Conservation (phyloP, 1,140 invertebrate species). For the Nasonia vitripennis region DNA sequence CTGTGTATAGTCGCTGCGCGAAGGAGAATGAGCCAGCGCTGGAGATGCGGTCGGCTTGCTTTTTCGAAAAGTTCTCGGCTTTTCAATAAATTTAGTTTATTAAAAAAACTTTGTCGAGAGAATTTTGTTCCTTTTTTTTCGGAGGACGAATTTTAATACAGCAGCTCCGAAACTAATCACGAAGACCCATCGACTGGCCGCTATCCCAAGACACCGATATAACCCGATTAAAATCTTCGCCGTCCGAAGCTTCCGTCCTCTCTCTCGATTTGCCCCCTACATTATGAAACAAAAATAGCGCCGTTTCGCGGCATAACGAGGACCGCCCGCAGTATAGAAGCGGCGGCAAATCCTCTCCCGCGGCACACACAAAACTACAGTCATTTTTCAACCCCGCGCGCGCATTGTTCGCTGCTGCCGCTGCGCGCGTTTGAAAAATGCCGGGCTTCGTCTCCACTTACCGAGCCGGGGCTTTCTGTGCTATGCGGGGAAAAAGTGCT, state of each 20-base stretch:
- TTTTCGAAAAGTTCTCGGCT: not conserved
- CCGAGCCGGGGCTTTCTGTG: not conserved
- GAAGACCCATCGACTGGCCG: not conserved
- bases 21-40: not conserved
- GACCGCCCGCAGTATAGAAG: not conserved
- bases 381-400: constrained; percentile 41
- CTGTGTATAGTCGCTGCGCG: not conserved
- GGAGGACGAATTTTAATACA: too few species aligned
- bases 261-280: not conserved
- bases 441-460: not conserved
- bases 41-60: not conserved
- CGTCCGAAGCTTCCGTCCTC: not conserved
- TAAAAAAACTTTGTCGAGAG: too few species aligned
- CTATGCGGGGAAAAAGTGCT: not conserved
- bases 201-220: not conserved
- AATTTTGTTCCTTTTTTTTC: too few species aligned
- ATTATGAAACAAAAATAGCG: not conserved
- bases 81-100: not conserved
- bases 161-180: not conserved
- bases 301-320: not conserved
- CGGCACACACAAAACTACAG: not conserved
- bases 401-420: constrained; percentile 8
- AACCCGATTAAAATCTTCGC: not conserved
- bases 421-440: constrained; percentile 21
- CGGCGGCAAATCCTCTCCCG: not conserved